Base-by-base conservation (phyloP, 2,113 vertebrate genomes). In the Melanerpes aurifrons region DNA sequence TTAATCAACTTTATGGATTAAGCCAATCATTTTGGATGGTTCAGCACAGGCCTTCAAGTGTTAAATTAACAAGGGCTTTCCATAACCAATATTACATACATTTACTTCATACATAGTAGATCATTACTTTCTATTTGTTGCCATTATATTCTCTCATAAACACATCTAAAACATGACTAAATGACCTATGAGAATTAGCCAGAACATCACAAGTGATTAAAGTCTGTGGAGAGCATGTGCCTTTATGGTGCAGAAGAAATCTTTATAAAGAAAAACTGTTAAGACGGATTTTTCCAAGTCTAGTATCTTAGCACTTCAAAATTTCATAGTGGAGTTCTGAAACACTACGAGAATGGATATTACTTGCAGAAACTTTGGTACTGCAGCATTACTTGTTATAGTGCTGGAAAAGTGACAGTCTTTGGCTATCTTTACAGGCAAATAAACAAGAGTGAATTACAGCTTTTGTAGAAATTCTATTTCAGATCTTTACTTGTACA, bases 1-100 rank as follows among this genome's bases (percentile, higher is more conserved):
- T 90, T 69, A 87, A 78, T 82, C 37, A 95, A 25, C 71, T 35
- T 93, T 35, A 70, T 82, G 68, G 59, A 87, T 73, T 43, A 73
- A 73, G n/a, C 87, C 82, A 67, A 66, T 92, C 37, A 69, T 75
- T 75, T 87, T 68, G 32, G 18, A 73, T 70, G 77, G 71, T 73
- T 79, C 26, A 54, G 5, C 26, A 29, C 67, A 84, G 83, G 84
- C 59, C 62, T 69, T 85, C 59, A 89, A 79, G 63, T 67, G 47
- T 40, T 73, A 31, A 85, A 89, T 76, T 68, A 73, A 43, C 85
- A 61, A 67, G 57, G 64, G 57, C 32, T 28, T 87, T 73, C 72
- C 69, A 5, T 70, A 79, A 85, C 28, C 1, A 3, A 14, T 80
- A 54, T 45, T 82, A 31, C 8, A 78, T 28, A 69, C 4, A 35